phyloP scores from a whole-genome alignment of 2,113 vertebrate genomes.

The Poeciliopsis prolifica region DNA sequence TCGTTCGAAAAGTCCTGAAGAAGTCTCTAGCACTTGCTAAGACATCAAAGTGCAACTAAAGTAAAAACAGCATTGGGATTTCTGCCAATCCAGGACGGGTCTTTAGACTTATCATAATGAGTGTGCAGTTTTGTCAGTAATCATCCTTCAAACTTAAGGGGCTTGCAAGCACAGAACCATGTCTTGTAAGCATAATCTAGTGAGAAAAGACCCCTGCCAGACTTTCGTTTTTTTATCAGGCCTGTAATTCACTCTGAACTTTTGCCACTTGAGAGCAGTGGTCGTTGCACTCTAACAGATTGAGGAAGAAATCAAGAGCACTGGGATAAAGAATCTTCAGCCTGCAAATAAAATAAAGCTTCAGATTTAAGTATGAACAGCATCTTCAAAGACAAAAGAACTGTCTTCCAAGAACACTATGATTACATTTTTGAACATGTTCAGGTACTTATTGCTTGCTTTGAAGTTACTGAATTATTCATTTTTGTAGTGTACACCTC shows the following conservation, averaged over 20 bases:
- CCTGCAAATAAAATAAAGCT: background rate
- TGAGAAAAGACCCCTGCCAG: conserved; percentile 65
- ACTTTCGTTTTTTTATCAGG: conserved; percentile 47
- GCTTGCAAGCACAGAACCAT: conserved; percentile 45
- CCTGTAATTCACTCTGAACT: conserved; percentile 69
- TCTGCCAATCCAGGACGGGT: conserved; percentile 40
- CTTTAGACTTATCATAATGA: conserved; percentile 62
- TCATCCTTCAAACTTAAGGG: conserved; percentile 66
- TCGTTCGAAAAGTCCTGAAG: conserved; percentile 39
- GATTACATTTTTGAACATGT: background rate
- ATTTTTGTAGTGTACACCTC: conserved; percentile 19
- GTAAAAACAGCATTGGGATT: conserved; percentile 41
- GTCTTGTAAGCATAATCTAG: conserved; percentile 67
- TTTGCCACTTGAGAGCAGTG: conserved; percentile 41
- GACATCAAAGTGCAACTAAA: conserved; percentile 52
- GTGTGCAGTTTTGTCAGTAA: conserved; percentile 59
- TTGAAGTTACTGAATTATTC: background rate
- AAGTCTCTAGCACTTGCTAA: conserved; percentile 47
- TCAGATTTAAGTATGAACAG: background rate
- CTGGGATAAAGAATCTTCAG: conserved; percentile 3
- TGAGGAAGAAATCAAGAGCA: conserved; percentile 13
- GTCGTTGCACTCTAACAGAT: conserved; percentile 45
- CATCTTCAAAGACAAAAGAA: conserved; percentile 1
- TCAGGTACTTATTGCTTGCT: background rate
- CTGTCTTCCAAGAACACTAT: background rate